Evolutionary conservation across 2,888 invertebrate species (phyloP).

Genomic region (Leptopilina drosophilae): DNA sequence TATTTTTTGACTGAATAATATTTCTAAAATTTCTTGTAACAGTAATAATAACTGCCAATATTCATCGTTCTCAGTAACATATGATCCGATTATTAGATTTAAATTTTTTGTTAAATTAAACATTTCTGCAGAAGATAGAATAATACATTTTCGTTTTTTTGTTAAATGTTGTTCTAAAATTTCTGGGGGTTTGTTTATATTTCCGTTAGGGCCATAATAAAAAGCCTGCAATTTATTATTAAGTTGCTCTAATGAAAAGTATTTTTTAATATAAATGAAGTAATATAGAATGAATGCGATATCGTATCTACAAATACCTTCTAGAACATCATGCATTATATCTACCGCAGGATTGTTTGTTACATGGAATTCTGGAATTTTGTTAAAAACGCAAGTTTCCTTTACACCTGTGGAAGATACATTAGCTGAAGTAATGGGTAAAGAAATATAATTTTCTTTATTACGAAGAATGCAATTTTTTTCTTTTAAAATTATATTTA

Average conservation of each 20-base stretch:
- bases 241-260: conserved; percentile 48
- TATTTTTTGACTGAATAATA: conserved; percentile 31
- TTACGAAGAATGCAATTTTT: no score
- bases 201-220: conserved; percentile 50
- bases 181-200: conserved; percentile 48
- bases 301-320: conserved; percentile 54
- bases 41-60: conserved; percentile 41
- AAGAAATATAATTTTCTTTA: no score
- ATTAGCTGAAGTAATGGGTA: no score
- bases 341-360: conserved; percentile 51
- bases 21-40: conserved; percentile 34
- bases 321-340: conserved; percentile 53
- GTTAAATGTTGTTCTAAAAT: conserved; percentile 41
- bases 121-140: conserved; percentile 57
- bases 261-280: conserved; percentile 47
- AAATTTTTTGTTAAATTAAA: conserved; percentile 45
- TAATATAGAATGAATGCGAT: conserved; percentile 45
- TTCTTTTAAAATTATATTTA: no score
- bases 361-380: conserved; percentile 48
- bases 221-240: conserved; percentile 52
- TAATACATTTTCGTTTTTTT: conserved; percentile 35
- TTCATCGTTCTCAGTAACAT: conserved; percentile 31
- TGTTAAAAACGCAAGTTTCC: conserved; percentile 48
- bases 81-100: conserved; percentile 47
- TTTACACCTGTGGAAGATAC: conserved; percentile 16